Evolutionary conservation across 2,888 invertebrate species (phyloP), one percentile per base, ranked within the genome.

Genomic region (Drosophila histrio): DNA sequence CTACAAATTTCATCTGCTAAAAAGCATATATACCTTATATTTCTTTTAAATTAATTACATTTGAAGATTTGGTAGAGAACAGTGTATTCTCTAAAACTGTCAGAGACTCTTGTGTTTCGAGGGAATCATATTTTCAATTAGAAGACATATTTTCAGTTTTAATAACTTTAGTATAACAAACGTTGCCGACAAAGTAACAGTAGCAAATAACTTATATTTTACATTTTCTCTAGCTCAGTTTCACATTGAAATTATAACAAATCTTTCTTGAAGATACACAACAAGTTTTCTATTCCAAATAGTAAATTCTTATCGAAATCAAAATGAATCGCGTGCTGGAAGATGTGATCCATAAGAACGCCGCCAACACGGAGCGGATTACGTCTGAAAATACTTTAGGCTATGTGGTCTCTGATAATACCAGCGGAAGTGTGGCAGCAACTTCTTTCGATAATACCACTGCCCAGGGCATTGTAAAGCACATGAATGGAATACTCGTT

Each of bases 381-480:
- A 82, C 87, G 47, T 59, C 74, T 15, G 86, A 84, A 46, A 89
- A 90, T 53, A 82, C 88, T 0, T 19, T 78, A 30, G 87, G 90
- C 26, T 87, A 81, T 57, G 85, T 91, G 13, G 77, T 91, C 1
- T 78, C 86, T 1, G 89, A 90, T 54, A 90, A 90, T 43, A 47
- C 70, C 0, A 60, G 77, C 2, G 88, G 85, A 1, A 77, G 79
- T 7, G 79, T 89, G 49, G 78, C 89, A 4, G 84, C 88, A 38
- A 77, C 89, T 0, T 80, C 90, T 0, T 91, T 87, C 30, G 91
- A 91, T 34, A 90, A 89, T 21, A 90, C 90, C 24, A 84, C 79
- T 1, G 89, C 91, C 2, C 82, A 87, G 72, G 86, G 82, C 2
- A 84, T 91, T 11, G 80, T 87, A 4, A 90, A 89, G 72, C 78